phyloP scores from a whole-genome alignment of 2,113 vertebrate genomes.

The Neodon shergylaensis region DNA sequence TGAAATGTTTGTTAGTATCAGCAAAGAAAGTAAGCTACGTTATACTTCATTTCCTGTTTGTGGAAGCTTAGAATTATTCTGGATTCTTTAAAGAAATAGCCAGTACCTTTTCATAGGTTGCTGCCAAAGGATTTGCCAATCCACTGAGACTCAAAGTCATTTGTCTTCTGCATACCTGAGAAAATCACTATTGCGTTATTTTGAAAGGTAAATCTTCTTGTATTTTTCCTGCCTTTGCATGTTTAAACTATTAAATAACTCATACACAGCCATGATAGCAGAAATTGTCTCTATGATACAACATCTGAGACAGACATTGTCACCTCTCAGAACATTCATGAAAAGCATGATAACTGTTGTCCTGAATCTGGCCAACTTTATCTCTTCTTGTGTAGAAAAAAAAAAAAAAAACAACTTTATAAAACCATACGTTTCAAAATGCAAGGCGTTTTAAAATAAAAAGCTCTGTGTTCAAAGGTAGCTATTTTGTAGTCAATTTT shows the following conservation, averaged over 20 bases:
- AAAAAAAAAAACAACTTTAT: slow-evolving; percentile 34
- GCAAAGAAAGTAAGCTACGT: background rate
- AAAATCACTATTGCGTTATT: background rate
- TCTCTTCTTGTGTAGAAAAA: background rate
- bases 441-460: slow-evolving; percentile 53
- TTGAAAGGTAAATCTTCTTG: slow-evolving; percentile 31
- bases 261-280: background rate
- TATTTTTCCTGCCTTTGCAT: background rate
- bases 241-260: slow-evolving; percentile 12
- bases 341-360: slow-evolving; percentile 15
- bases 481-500: slow-evolving; percentile 65
- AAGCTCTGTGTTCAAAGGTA: slow-evolving; percentile 47
- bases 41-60: background rate
- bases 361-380: background rate
- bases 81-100: background rate
- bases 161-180: background rate
- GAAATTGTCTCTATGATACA: background rate
- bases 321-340: background rate
- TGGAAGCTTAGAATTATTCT: slow-evolving; percentile 20
- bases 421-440: slow-evolving; percentile 17
- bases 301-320: slow-evolving; percentile 4
- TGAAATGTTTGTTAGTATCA: background rate
- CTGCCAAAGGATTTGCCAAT: slow-evolving; percentile 32
- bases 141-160: background rate
- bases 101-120: background rate